phyloP scores from a whole-genome alignment of 2,113 vertebrate genomes.

The Apodemus sylvaticus region DNA sequence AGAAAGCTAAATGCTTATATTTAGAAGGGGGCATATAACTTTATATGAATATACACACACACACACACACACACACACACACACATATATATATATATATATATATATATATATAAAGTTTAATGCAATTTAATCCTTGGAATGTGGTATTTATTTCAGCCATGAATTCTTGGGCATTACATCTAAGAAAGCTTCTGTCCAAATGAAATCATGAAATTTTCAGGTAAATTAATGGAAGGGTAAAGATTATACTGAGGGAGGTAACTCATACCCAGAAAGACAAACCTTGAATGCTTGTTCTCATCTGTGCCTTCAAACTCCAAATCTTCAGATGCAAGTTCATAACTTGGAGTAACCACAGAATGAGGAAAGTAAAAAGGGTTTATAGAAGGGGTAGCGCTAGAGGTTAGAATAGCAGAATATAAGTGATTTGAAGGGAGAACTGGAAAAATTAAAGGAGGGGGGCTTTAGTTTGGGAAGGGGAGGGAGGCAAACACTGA shows the following conservation, averaged over 20 bases:
- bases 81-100: no score
- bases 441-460: neutral
- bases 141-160: constrained; percentile 37
- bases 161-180: constrained; percentile 36
- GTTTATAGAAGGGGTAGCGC: neutral
- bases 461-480: neutral
- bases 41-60: neutral
- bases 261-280: neutral
- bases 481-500: neutral
- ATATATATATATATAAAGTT: neutral
- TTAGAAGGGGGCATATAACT: neutral
- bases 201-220: neutral
- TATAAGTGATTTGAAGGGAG: neutral
- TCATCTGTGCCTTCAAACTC: neutral
- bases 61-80: no score
- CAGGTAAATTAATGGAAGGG: neutral
- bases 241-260: neutral
- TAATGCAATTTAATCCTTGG: constrained; percentile 63
- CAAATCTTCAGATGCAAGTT: neutral
- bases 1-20: constrained; percentile 33
- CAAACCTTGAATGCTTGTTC: neutral
- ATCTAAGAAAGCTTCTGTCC: constrained; percentile 1
- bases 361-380: neutral
- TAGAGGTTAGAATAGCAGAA: neutral
- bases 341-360: neutral